A percentile compares a stretch with the other conserved stretches of the same genome.
Evolutionary conservation across 2,888 invertebrate genomes (phyloP).

Genomic region (Erannis defoliaria): DNA sequence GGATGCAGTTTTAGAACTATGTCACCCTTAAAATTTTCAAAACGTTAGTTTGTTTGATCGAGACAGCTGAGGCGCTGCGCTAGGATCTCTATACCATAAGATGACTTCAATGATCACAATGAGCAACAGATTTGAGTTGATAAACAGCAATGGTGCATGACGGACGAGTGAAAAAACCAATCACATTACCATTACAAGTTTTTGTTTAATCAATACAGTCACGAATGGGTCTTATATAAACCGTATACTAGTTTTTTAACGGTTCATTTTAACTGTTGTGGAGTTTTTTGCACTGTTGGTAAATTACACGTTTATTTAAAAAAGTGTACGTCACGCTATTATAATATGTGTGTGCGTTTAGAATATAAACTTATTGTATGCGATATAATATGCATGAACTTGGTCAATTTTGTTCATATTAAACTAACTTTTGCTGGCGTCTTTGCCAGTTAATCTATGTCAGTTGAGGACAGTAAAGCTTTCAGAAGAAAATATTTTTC

Average conservation of each 20-base stretch:
- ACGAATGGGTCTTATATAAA: conserved; percentile 18
- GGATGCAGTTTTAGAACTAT: too few species aligned
- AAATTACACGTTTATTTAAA: background rate
- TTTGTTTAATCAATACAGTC: conserved; percentile 12
- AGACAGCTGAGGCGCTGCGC: too few species aligned
- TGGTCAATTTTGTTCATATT: too few species aligned
- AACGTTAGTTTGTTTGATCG: too few species aligned
- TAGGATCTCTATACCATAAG: too few species aligned
- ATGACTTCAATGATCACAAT: background rate
- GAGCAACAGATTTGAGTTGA: conserved; percentile 9
- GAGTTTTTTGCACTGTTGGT: background rate
- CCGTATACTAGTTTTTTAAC: conserved; percentile 10
- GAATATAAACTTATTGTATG: too few species aligned
- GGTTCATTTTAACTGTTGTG: conserved; percentile 13
- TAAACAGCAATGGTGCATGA: conserved; percentile 12
- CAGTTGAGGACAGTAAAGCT: too few species aligned
- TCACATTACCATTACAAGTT: conserved; percentile 14
- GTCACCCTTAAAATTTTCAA: too few species aligned
- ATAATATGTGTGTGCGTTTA: background rate
- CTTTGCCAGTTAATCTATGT: too few species aligned
- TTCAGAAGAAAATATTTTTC: too few species aligned
- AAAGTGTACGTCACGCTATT: background rate
- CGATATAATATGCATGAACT: too few species aligned
- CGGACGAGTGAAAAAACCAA: conserved; percentile 13
- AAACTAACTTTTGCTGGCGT: too few species aligned